Conservation (phyloP, 2,888 invertebrate species). For the Synergus gifuensis region DNA sequence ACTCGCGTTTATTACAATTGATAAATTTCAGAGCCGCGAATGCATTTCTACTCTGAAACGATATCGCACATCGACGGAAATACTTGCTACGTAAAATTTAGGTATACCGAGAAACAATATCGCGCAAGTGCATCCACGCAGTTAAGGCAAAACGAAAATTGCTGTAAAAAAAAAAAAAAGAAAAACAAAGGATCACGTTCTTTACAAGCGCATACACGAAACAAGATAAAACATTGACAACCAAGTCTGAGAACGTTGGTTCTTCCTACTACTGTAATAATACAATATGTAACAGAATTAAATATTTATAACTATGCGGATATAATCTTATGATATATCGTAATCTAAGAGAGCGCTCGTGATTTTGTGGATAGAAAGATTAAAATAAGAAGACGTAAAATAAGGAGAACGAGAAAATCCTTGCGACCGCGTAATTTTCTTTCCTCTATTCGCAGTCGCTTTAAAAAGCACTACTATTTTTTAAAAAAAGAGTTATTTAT, state of each 20-base stretch:
- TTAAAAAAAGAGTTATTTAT: slow-evolving; percentile 69
- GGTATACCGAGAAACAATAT: slow-evolving; percentile 42
- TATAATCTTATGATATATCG: slow-evolving; percentile 63
- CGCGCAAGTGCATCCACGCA: slow-evolving; percentile 26
- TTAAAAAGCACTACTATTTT: slow-evolving; percentile 70
- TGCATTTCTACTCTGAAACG: slow-evolving; percentile 17
- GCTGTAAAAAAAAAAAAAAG: slow-evolving; percentile 39
- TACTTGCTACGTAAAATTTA: slow-evolving; percentile 33
- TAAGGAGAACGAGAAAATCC: slow-evolving; percentile 50
- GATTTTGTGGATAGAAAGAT: slow-evolving; percentile 33
- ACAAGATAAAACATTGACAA: slow-evolving; percentile 56
- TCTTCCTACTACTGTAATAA: slow-evolving; percentile 70
- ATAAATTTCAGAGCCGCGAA: slow-evolving; percentile 28
- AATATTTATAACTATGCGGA: slow-evolving; percentile 70
- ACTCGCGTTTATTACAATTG: slow-evolving; percentile 41
- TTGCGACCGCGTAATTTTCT: slow-evolving; percentile 59
- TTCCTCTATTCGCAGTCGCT: slow-evolving; percentile 49
- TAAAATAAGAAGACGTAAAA: slow-evolving; percentile 39
- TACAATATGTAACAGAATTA: slow-evolving; percentile 62
- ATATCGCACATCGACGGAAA: slow-evolving; percentile 29
- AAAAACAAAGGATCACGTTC: slow-evolving; percentile 46
- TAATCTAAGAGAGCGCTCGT: slow-evolving; percentile 54
- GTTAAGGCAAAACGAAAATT: slow-evolving; percentile 49
- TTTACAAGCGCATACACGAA: slow-evolving; percentile 46
- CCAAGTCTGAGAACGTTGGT: slow-evolving; percentile 68